phyloP scores from a whole-genome alignment of 2,888 invertebrate genomes.

The Dryadula phaetusa region DNA sequence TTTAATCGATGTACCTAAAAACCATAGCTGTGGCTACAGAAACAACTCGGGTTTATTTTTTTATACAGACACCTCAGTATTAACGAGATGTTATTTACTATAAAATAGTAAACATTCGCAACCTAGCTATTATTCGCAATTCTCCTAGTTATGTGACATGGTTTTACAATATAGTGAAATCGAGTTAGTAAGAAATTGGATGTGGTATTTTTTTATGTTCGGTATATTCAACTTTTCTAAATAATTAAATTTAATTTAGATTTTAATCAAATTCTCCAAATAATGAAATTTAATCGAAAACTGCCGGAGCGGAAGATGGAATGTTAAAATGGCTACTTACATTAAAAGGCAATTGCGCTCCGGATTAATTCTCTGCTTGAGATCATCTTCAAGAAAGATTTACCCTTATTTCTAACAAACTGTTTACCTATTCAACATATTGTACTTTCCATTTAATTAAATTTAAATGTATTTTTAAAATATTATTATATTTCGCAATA shows the following conservation, averaged over 20 bases:
- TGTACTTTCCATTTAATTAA: too few species aligned
- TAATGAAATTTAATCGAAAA: conserved; percentile 15
- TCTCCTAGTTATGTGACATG: neutral
- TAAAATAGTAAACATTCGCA: too few species aligned
- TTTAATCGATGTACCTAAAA: too few species aligned
- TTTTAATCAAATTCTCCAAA: conserved; percentile 24
- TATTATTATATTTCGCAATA: too few species aligned
- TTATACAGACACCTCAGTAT: too few species aligned
- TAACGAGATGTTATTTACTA: too few species aligned
- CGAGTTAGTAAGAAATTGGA: neutral
- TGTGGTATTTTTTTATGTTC: too few species aligned
- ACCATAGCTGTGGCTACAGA: too few species aligned
- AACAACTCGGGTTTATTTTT: too few species aligned
- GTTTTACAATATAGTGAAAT: neutral
- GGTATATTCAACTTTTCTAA: neutral
- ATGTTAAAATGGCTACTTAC: conserved; percentile 22
- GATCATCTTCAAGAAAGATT: neutral
- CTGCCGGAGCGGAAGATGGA: conserved; percentile 19
- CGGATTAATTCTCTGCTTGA: conserved; percentile 8
- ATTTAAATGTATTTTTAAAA: too few species aligned
- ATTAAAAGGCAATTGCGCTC: conserved; percentile 12
- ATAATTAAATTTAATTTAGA: conserved; percentile 3
- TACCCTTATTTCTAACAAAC: neutral
- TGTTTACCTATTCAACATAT: conserved; percentile 3
- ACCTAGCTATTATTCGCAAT: too few species aligned